phyloP scores from a whole-genome alignment of 2,113 vertebrate genomes.

The Papio anubis region DNA sequence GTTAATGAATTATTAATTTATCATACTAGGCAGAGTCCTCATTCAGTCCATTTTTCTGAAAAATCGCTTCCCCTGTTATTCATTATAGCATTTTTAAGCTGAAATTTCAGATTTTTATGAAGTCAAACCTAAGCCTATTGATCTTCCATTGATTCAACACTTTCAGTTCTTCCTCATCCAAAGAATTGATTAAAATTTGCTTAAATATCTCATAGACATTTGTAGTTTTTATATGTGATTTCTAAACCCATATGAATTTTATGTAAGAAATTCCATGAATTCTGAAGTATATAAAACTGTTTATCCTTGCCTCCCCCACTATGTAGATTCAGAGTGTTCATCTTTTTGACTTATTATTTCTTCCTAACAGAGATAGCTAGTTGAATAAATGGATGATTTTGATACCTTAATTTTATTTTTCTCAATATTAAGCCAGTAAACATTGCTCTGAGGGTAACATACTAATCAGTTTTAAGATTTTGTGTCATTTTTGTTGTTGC shows the following conservation, averaged over 20 bases:
- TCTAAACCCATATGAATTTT: background rate
- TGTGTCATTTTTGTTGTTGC: background rate
- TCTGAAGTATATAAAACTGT: background rate
- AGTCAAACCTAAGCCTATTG: background rate
- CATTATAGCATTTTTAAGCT: background rate
- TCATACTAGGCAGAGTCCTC: background rate
- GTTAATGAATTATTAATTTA: background rate
- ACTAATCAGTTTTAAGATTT: background rate
- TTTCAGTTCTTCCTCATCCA: background rate
- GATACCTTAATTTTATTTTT: background rate
- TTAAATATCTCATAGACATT: background rate
- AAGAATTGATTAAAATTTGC: background rate
- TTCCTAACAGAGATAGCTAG: background rate
- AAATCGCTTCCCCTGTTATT: background rate
- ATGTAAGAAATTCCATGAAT: background rate
- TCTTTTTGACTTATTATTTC: background rate
- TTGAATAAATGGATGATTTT: background rate
- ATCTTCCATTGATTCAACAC: background rate
- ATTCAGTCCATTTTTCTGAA: background rate
- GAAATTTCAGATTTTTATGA: constrained; percentile 15
- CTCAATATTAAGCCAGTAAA: background rate
- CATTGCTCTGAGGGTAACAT: background rate
- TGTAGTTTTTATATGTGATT: background rate
- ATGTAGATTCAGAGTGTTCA: background rate
- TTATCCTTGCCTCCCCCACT: background rate